Percentiles rank a stretch among this genome's conserved stretches.
Conservation (phyloP, 2,797 vertebrate species). For the Phoebastria nigripes region DNA sequence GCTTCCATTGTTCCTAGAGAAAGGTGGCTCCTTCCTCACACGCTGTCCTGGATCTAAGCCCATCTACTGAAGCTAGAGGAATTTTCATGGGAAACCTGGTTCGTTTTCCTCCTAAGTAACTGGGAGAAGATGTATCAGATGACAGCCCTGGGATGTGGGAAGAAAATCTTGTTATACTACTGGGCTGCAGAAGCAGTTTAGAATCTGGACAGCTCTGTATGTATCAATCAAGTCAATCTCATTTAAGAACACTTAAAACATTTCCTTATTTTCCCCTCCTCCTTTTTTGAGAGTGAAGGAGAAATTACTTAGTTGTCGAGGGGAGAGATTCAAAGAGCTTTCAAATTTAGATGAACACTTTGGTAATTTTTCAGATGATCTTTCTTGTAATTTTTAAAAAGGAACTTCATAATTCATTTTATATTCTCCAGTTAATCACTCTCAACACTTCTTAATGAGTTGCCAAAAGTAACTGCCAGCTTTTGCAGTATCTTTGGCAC, state of each 20-base stretch:
- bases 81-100: background rate
- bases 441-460: background rate
- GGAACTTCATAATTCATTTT: background rate
- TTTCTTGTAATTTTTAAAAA: background rate
- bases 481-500: background rate
- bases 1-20: background rate
- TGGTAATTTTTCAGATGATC: background rate
- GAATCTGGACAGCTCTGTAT: background rate
- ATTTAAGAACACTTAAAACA: background rate
- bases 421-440: background rate
- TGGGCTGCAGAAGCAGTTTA: background rate
- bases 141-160: background rate
- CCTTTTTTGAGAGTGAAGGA: background rate
- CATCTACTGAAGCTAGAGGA: background rate
- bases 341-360: background rate
- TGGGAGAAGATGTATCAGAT: background rate
- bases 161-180: background rate
- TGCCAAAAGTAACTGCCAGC: background rate
- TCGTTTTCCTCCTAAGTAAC: background rate
- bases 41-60: background rate
- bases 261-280: background rate
- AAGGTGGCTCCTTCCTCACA: background rate
- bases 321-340: background rate
- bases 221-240: fast-evolving
- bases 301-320: background rate